Percentiles rank a stretch among this genome's conserved stretches.
These are phyloP conservation scores for Drosophila ambigua DNA, from an alignment of 1,140 invertebrate species.

Conservation along the genomic window DNA sequence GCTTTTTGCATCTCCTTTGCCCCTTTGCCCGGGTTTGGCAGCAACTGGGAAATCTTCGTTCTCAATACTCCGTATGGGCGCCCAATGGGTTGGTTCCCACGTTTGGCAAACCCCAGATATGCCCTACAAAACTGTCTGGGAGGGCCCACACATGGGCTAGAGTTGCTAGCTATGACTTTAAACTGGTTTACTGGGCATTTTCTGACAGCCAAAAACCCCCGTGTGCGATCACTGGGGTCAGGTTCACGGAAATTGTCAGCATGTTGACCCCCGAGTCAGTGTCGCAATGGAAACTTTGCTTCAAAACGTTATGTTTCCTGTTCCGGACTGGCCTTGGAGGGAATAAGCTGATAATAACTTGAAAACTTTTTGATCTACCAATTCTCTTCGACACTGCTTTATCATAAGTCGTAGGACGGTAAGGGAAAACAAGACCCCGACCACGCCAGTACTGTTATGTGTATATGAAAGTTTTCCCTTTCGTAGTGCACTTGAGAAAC, in stretches of 20 bases:
- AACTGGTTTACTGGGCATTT: too few species aligned
- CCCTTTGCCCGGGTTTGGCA: slow-evolving; percentile 11
- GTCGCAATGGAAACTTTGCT: slow-evolving; percentile 15
- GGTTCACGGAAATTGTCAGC: slow-evolving; percentile 8
- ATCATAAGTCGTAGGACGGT: slow-evolving; percentile 9
- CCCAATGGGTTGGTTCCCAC: slow-evolving; percentile 15
- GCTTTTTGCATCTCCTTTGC: slow-evolving; percentile 20
- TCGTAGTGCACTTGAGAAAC: slow-evolving; percentile 23
- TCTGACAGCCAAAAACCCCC: not conserved
- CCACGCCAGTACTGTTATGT: slow-evolving; percentile 20
- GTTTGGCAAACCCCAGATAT: slow-evolving; percentile 1
- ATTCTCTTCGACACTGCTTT: not conserved
- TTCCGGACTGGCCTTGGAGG: slow-evolving; percentile 35
- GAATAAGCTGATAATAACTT: slow-evolving; percentile 15
- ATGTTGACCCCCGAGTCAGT: slow-evolving; percentile 14
- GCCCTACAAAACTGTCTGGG: slow-evolving; percentile 11
- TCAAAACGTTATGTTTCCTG: slow-evolving; percentile 49
- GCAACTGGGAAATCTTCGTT: slow-evolving; percentile 32
- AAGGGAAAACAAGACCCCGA: slow-evolving; percentile 16
- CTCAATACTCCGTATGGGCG: slow-evolving; percentile 10
- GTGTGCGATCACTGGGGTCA: slow-evolving; percentile 16
- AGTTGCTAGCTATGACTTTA: too few species aligned
- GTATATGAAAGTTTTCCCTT: slow-evolving; percentile 48
- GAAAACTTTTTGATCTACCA: slow-evolving; percentile 29
- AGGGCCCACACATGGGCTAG: too few species aligned